These are phyloP conservation scores for Epizoanthus stellaris DNA, from an alignment of 92 coral and sea anemone species.

Conservation along the genomic window DNA sequence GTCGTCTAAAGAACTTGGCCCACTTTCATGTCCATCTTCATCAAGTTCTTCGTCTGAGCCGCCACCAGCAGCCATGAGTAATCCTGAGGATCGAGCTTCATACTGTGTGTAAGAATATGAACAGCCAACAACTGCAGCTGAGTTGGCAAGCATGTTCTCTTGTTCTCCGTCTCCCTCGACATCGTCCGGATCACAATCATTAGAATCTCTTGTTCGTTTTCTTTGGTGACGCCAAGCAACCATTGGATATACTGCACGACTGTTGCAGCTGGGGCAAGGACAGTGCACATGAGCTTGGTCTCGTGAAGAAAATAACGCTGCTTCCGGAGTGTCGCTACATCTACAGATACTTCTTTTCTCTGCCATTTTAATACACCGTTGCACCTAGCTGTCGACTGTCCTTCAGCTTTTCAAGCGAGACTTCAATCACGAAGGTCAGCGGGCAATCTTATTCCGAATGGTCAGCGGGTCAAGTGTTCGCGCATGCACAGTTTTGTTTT, in stretches of 20 bases:
- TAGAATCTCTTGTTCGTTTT: no score
- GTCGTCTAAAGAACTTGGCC: conserved; percentile 3
- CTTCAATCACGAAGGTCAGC: no score
- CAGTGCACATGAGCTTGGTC: conserved; percentile 11
- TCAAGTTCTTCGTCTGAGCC: conserved; percentile 27
- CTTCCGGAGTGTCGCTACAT: conserved; percentile 38
- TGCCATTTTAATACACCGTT: conserved; percentile 28
- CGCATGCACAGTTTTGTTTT: conserved; percentile 19
- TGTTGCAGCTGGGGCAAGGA: conserved; percentile 24
- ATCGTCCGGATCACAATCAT: no score
- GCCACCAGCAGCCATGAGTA: conserved; percentile 37
- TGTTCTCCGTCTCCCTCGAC: no score
- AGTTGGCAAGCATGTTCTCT: no score
- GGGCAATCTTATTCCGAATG: background rate
- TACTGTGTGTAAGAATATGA: conserved; percentile 37
- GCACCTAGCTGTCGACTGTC: no score
- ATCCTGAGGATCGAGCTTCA: conserved; percentile 28
- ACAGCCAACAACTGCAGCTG: conserved; percentile 9
- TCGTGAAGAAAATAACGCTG: conserved; percentile 28
- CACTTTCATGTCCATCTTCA: background rate
- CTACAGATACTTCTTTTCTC: conserved; percentile 46
- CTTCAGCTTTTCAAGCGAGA: no score
- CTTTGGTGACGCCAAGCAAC: conserved; percentile 29
- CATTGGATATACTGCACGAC: conserved; percentile 39
- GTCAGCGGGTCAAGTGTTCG: conserved; percentile 23